phyloP scores from a whole-genome alignment of 1,140 invertebrate species.

The Hycleus cichorii region DNA sequence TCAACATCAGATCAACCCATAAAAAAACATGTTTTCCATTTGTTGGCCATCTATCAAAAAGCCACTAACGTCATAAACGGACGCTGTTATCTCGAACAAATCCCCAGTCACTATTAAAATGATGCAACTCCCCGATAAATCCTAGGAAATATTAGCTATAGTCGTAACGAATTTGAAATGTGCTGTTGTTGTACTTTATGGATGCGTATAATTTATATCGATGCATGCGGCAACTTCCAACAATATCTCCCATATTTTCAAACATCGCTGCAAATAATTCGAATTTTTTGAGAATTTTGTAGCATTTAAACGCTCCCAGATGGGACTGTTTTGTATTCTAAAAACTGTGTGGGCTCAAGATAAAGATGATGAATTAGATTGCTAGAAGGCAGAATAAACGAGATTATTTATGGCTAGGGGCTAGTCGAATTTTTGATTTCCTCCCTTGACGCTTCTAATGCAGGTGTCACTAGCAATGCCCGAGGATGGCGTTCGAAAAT shows the following conservation, averaged over 20 bases:
- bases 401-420: too few relatives aligned
- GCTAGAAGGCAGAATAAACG: too few relatives aligned
- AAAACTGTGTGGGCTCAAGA: too few relatives aligned
- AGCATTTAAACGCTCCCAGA: too few relatives aligned
- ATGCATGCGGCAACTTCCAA: slow-evolving; percentile 1
- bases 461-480: too few relatives aligned
- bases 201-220: slow-evolving; percentile 7
- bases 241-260: background rate
- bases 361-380: too few relatives aligned
- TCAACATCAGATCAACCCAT: background rate
- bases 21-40: background rate
- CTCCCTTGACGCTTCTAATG: too few relatives aligned
- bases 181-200: slow-evolving; percentile 9
- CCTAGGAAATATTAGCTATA: slow-evolving; percentile 9
- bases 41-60: background rate
- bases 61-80: background rate
- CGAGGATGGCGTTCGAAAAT: too few relatives aligned
- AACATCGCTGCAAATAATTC: too few relatives aligned
- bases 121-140: slow-evolving; percentile 13
- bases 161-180: slow-evolving; percentile 12
- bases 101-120: slow-evolving; percentile 8
- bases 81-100: slow-evolving; percentile 6
- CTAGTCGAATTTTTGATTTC: too few relatives aligned
- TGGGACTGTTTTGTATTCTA: too few relatives aligned
- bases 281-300: too few relatives aligned